Percentiles rank a stretch among this genome's conserved stretches.
phyloP scores from a whole-genome alignment of 2,888 invertebrate genomes.

The Ommatoiulus sabulosus region DNA sequence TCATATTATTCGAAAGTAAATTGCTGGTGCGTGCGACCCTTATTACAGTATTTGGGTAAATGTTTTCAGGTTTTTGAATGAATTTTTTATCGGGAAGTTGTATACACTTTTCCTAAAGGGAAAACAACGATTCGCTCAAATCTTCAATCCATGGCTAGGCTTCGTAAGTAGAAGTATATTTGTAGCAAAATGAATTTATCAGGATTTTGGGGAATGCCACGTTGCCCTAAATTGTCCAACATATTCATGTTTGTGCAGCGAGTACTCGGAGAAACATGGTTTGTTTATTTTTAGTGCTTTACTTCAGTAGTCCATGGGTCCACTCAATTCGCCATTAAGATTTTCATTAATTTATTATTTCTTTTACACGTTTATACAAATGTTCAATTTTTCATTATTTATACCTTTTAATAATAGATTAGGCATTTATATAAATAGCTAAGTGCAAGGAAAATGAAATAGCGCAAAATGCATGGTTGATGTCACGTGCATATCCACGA shows the following conservation, averaged over 20 bases:
- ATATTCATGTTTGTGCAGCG: neutral
- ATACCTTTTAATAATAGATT: conserved; percentile 21
- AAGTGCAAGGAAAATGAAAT: neutral
- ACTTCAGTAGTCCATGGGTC: neutral
- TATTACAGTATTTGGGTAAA: conserved; percentile 4
- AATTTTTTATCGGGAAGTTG: neutral
- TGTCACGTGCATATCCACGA: neutral
- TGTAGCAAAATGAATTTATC: neutral
- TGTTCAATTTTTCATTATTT: conserved; percentile 38
- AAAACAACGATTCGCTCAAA: conserved; percentile 7
- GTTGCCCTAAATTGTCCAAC: neutral
- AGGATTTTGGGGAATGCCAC: neutral
- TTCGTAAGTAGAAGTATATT: conserved; percentile 19
- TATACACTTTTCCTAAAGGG: conserved; percentile 1
- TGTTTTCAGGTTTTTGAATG: conserved; percentile 12
- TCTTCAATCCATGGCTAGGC: conserved; percentile 1
- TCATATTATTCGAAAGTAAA: neutral
- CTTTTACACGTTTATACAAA: conserved; percentile 31
- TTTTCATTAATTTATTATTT: conserved; percentile 40
- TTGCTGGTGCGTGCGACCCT: neutral
- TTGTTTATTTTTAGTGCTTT: neutral
- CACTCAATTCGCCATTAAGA: neutral
- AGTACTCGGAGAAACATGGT: neutral
- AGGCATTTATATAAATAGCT: neutral
- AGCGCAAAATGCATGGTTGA: neutral